A percentile compares a stretch with the other conserved stretches of the same genome.
These are phyloP conservation scores for Microcebus ravelobensis DNA, from an alignment of 2,113 vertebrate species.

Conservation along the genomic window DNA sequence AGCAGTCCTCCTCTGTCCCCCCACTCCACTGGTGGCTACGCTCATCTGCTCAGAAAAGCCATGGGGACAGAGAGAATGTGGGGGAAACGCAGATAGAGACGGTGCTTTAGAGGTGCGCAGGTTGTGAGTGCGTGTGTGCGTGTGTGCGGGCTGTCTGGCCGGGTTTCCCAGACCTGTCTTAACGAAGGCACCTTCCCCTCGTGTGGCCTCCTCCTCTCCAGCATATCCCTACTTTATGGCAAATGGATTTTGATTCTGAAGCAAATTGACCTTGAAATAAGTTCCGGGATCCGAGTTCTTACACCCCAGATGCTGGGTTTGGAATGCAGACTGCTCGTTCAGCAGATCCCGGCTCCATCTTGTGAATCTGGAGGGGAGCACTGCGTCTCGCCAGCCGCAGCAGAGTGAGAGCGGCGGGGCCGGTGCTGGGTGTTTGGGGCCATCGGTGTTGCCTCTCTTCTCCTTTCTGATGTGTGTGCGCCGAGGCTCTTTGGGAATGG, in stretches of 20 bases:
- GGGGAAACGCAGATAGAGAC: neutral
- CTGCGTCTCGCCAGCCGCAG: neutral
- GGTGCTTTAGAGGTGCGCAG: neutral
- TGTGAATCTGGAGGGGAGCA: neutral
- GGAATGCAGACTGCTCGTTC: constrained; percentile 68
- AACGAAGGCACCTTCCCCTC: neutral
- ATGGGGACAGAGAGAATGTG: neutral
- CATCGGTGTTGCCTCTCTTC: neutral
- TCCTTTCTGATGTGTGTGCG: neutral
- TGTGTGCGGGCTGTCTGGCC: neutral
- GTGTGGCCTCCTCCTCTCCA: neutral
- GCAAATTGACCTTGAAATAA: constrained; percentile 84
- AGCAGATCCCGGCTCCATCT: constrained; percentile 41
- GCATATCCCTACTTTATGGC: constrained; percentile 52
- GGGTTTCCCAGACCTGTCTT: neutral
- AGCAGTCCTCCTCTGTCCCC: neutral
- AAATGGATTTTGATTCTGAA: constrained; percentile 76
- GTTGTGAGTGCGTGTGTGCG: neutral
- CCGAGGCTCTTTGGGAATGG: neutral
- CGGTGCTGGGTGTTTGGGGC: neutral
- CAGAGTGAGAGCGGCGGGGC: neutral
- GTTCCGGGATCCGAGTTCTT: constrained; percentile 77
- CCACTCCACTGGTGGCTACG: neutral
- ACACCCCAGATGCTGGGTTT: constrained; percentile 64
- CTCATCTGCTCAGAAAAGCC: neutral